Conservation (phyloP, 2,888 invertebrate genomes). For the Eudasyphora cyanicolor region DNA sequence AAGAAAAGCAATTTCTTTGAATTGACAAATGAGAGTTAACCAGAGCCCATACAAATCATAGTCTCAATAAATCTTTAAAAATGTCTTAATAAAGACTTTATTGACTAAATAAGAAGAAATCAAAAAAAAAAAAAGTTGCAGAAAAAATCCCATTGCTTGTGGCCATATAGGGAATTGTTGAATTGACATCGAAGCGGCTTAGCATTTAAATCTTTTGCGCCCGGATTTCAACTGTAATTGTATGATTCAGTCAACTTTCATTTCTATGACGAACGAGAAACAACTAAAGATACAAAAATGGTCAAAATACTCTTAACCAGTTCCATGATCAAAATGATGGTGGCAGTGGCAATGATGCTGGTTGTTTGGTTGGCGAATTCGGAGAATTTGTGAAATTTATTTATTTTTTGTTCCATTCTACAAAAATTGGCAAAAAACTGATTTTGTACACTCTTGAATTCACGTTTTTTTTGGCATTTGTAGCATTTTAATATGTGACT, state of each 20-base stretch:
- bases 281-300: constrained; percentile 5
- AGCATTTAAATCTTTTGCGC: not conserved
- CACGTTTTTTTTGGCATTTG: not conserved
- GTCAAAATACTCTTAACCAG: constrained; percentile 1
- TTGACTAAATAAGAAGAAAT: not conserved
- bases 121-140: not conserved
- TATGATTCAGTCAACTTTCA: constrained; percentile 7
- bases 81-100: not conserved
- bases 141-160: not conserved
- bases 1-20: not conserved
- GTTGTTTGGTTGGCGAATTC: no score
- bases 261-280: not conserved
- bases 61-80: not conserved
- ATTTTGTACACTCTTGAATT: no score
- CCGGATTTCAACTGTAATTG: not conserved
- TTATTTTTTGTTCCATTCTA: no score
- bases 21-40: not conserved
- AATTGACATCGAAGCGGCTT: not conserved
- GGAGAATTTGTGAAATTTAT: not conserved
- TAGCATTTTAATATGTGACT: no score
- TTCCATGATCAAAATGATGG: not conserved
- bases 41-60: not conserved
- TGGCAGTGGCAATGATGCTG: not conserved
- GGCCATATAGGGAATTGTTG: not conserved
- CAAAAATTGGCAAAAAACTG: constrained; percentile 17